Percentiles rank a stretch among this genome's conserved stretches.
phyloP scores from a whole-genome alignment of 2,888 invertebrate species.

The Melitaea athalia region DNA sequence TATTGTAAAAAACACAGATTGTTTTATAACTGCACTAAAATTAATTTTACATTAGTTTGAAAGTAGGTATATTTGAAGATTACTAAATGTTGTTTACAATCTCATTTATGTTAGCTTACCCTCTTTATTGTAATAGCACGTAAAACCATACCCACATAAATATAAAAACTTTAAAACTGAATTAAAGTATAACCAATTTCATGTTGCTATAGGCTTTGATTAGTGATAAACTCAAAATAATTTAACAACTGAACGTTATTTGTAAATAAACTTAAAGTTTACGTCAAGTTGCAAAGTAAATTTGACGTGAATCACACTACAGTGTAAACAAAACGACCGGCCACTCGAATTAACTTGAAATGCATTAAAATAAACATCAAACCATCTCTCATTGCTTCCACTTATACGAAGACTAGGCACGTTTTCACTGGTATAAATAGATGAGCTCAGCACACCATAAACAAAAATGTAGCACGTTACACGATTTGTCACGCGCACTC shows the following conservation, averaged over 20 bases:
- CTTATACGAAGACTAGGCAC: slow-evolving; percentile 53
- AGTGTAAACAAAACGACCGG: slow-evolving; percentile 67
- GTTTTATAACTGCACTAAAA: background rate
- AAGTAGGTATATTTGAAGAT: background rate
- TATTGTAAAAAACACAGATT: no score
- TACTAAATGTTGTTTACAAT: background rate
- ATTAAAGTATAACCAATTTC: background rate
- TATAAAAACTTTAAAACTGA: background rate
- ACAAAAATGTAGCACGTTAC: slow-evolving; percentile 65
- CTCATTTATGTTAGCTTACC: background rate
- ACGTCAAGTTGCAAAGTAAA: slow-evolving; percentile 52
- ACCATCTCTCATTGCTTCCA: slow-evolving; percentile 58
- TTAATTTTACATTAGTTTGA: background rate
- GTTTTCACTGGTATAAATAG: slow-evolving; percentile 66
- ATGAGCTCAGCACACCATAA: slow-evolving; percentile 66
- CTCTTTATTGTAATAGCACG: background rate
- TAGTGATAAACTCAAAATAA: background rate
- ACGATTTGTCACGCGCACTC: slow-evolving; percentile 54
- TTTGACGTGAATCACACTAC: slow-evolving; percentile 64
- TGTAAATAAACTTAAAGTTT: slow-evolving; percentile 42
- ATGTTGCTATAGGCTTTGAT: background rate
- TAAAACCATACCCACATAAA: background rate
- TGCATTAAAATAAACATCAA: slow-evolving; percentile 68
- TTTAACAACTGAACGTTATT: slow-evolving; percentile 9
- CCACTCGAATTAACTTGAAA: slow-evolving; percentile 63